A percentile compares a stretch with the other conserved stretches of the same genome.
These are phyloP conservation scores for Anas platyrhynchos DNA, from an alignment of 2,113 vertebrate species.

Conservation along the genomic window DNA sequence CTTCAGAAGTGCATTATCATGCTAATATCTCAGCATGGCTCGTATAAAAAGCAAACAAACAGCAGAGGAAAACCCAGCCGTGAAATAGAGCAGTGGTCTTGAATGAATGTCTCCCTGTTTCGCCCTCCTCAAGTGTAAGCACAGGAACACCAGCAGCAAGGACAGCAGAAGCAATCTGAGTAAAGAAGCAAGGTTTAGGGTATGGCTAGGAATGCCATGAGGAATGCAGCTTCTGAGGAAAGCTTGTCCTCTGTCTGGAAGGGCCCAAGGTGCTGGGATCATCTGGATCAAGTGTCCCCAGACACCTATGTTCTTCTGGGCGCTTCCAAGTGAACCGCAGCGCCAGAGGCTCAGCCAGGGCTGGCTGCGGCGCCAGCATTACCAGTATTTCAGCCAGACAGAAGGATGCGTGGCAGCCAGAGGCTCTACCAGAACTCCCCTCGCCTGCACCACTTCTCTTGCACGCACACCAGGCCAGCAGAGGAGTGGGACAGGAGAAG, in stretches of 20 bases:
- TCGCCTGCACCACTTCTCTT: not conserved
- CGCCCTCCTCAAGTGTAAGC: not conserved
- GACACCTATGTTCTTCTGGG: not conserved
- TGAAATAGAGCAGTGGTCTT: conserved; percentile 6
- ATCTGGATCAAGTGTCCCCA: not conserved
- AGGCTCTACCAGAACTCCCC: not conserved
- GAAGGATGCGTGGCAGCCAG: not conserved
- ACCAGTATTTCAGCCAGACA: not conserved
- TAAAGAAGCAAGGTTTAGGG: not conserved
- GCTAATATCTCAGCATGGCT: conserved; percentile 41
- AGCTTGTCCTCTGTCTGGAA: not conserved
- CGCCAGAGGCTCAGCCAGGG: not conserved
- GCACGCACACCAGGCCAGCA: rapidly evolving
- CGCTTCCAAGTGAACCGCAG: not conserved
- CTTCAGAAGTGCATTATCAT: conserved; percentile 47
- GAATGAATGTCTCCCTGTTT: not conserved
- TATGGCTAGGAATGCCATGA: not conserved
- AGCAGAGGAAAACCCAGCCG: conserved; percentile 20
- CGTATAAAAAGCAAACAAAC: conserved; percentile 41
- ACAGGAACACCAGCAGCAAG: not conserved
- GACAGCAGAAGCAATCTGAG: not conserved
- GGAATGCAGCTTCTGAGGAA: not conserved
- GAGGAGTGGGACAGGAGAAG: not conserved
- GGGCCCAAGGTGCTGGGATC: not conserved
- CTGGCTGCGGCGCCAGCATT: not conserved